A percentile compares a stretch with the other conserved stretches of the same genome.
These are phyloP conservation scores for Marcusenius ussheri DNA, from an alignment of 2,113 vertebrate genomes.

Conservation along the genomic window DNA sequence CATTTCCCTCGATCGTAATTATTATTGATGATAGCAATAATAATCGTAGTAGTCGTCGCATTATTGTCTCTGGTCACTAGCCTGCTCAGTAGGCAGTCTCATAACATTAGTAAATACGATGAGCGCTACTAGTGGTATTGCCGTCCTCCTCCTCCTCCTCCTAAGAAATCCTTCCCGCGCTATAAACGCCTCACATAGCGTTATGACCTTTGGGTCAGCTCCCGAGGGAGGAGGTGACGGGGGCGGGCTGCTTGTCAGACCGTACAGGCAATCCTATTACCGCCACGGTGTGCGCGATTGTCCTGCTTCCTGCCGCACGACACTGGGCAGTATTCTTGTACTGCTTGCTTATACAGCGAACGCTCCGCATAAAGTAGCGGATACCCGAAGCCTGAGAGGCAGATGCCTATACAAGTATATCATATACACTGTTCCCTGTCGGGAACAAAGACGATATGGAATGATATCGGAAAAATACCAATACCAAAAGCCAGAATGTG, in stretches of 20 bases:
- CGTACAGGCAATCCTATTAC: conserved; percentile 30
- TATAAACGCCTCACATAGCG: conserved; percentile 15
- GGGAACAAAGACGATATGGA: not conserved
- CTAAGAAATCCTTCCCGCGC: conserved; percentile 12
- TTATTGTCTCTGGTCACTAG: not conserved
- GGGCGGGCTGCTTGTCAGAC: conserved; percentile 17
- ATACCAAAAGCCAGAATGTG: not conserved
- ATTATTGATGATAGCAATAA: not conserved
- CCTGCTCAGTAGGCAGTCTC: not conserved
- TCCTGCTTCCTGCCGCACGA: conserved; percentile 8
- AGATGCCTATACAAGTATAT: not conserved
- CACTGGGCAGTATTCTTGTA: not conserved
- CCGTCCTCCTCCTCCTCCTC: not conserved
- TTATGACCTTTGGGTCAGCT: conserved; percentile 18
- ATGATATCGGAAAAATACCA: not conserved
- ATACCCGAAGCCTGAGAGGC: not conserved
- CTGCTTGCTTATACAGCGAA: not conserved
- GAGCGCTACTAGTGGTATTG: not conserved
- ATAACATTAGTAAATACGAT: not conserved
- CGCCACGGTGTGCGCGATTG: conserved; percentile 12
- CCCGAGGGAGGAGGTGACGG: conserved; percentile 13
- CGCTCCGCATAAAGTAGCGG: not conserved
- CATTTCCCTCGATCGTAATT: not conserved
- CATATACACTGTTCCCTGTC: not conserved
- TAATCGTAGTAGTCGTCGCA: not conserved